Base-by-base conservation (phyloP, 2,797 vertebrate genomes). In the Tokudaia tokunoshimensis region DNA sequence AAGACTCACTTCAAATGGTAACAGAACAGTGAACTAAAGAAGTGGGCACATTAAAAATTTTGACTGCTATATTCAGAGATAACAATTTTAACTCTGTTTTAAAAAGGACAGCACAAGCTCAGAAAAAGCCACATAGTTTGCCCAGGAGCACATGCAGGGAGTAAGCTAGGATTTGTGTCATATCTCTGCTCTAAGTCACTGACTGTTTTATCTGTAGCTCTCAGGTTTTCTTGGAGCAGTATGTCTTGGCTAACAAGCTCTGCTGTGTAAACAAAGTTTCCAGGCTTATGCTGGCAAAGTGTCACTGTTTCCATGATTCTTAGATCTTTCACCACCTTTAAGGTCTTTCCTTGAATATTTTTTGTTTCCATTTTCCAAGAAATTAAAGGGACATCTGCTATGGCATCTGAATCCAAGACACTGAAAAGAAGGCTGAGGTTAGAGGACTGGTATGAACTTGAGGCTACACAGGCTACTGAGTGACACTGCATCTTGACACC, bases 31-130 rank as follows among this genome's bases (percentile, higher is more conserved):
- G 57, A 50, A 91, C 72, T 74, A 84, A 72, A 59, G 59, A 63
- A 84, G 1, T 95, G 80, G 67, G 47, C 75, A 93, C 95, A 52
- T 85, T 75, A 83, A 31, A 10, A 22, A 59, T 78, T 55, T 34
- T 82, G 91, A 37, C 57, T 92, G 34, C 78, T 59, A 87, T 59
- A 50, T 26, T 80, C n/a, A 63, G 52, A 92, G 4, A 50, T n/a
- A 31, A 50, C 61, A 74, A 57, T 88, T 75, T 61, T 50, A 85
- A 85, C 19, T 8, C 41, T 95, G 20, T 59, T 92, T 95, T 96
- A 34, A 63, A 94, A 92, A 92, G 70, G 55, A 85, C 55, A 11
- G 47, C 20, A 63, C 5, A 83, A 31, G 10, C 17, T 89, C 59
- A 41, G 78, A 80, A 52, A 86, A 86, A 20, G 8, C 86, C 52